phyloP scores from a whole-genome alignment of 2,888 invertebrate genomes.

The Ctenicera cuprea region DNA sequence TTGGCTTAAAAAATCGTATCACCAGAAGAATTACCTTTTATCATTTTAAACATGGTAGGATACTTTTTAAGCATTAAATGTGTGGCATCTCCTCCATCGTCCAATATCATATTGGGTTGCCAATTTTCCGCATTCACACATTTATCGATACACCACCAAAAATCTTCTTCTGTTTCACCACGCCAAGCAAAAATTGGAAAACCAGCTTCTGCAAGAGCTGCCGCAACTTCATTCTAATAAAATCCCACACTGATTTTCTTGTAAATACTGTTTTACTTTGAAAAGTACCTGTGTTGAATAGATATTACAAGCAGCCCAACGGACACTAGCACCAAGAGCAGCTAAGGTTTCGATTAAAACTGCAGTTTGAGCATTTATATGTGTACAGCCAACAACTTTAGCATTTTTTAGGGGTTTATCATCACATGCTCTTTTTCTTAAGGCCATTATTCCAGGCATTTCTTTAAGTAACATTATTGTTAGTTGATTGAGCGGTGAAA shows the following conservation, averaged over 20 bases:
- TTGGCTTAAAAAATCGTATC: too few species aligned
- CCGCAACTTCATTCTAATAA: conserved; percentile 94
- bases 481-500: background rate
- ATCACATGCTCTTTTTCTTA: conserved; percentile 92
- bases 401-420: conserved; percentile 97
- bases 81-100: conserved; percentile 98
- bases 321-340: conserved; percentile 91
- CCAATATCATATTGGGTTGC: conserved; percentile 98
- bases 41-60: conserved; percentile 93
- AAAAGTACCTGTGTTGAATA: conserved; percentile 90
- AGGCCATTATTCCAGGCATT: conserved; percentile 98
- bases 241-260: conserved; percentile 12
- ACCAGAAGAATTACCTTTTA: conserved; percentile 79
- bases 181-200: conserved; percentile 97
- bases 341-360: conserved; percentile 93
- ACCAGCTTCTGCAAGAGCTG: conserved; percentile 93
- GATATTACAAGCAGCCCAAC: conserved; percentile 98
- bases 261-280: conserved; percentile 19
- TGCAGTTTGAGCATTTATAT: conserved; percentile 98
- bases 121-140: conserved; percentile 94
- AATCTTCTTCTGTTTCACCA: conserved; percentile 97
- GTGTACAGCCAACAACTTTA: conserved; percentile 96
- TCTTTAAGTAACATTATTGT: conserved; percentile 74
- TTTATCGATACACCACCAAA: conserved; percentile 99
- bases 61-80: conserved; percentile 97